Base-by-base conservation (phyloP, 2,888 invertebrate species). In the Tipula unca region DNA sequence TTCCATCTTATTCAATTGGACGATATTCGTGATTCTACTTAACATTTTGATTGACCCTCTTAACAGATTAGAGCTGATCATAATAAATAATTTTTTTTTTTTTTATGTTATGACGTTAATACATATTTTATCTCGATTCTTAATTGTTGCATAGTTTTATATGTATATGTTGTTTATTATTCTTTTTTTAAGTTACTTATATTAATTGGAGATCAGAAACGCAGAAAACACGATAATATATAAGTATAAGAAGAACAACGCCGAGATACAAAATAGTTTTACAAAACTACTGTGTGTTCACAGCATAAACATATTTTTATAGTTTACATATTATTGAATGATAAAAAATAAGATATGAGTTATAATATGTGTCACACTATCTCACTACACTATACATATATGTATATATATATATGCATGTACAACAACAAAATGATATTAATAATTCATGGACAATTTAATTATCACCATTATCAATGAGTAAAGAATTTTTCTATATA, bases 11-110 rank as follows among this genome's bases (percentile, higher is more conserved):
- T 84, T 84, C 35, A 84, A 84, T 84, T 84, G 36, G 36, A 84
- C 20, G 84, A 84, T 84, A 91, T 91, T 91, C 91, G 91, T 91
- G 91, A 91, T 91, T 91, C 90, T 91, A 91, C 90, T 91, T 91
- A 91, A 91, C 91, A 91, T 91, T 69, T 69, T 91, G 91, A 91
- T 91, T 91, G 91, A 91, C 91, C 91, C 88, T 69, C 69, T 69
- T 88, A 89, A 35, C 90, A 90, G 90, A 90, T 90, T 90, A 90
- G 88, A 84, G 84, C 84, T 84, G 36, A 69, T 69, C 69, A 69
- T 69, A 69, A 69, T 69, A 69, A 69, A 69, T 69, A 25, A 17
- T 69, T 69, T 69, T 69, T 69, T 69, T 69, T 6, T 69, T 25
- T 69, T 69, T 69, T 69, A 69, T 69, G 69, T 69, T 69, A 25